Conservation (phyloP, 1,140 invertebrate species). For the Chrysomallon squamiferum region DNA sequence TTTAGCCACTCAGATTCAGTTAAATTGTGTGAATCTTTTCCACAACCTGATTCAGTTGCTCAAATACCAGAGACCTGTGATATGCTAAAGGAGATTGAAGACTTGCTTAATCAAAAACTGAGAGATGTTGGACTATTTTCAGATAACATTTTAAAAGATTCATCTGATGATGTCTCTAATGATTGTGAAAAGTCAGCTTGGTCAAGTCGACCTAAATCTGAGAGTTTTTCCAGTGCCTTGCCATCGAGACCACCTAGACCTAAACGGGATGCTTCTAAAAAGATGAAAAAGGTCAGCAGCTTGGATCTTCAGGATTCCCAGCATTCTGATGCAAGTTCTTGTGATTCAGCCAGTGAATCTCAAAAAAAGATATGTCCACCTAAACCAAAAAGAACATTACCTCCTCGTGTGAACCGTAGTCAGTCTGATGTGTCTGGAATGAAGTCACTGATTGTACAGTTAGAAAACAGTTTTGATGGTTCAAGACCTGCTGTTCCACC, state of each 20-base stretch:
- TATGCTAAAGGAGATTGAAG: constrained; percentile 35
- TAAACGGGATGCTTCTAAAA: constrained; percentile 22
- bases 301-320: constrained; percentile 26
- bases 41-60: neutral
- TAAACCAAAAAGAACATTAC: constrained; percentile 38
- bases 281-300: constrained; percentile 2
- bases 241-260: constrained; percentile 36
- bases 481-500: constrained; percentile 22
- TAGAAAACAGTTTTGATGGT: constrained; percentile 5
- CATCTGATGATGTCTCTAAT: too few species aligned
- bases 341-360: constrained; percentile 5
- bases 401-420: constrained; percentile 18
- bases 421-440: constrained; percentile 35
- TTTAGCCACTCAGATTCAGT: neutral
- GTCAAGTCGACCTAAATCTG: too few species aligned
- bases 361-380: constrained; percentile 32
- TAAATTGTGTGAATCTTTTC: neutral
- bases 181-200: too few species aligned
- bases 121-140: constrained; percentile 2
- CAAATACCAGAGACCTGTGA: constrained; percentile 21
- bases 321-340: constrained; percentile 16
- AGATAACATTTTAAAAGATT: neutral
- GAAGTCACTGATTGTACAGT: constrained; percentile 13
- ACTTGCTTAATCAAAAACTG: constrained; percentile 20
- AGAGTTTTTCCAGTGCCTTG: neutral